A percentile compares a stretch with the other conserved stretches of the same genome.
These are phyloP conservation scores for Casuarius casuarius DNA, from an alignment of 2,113 vertebrate species.

Conservation along the genomic window DNA sequence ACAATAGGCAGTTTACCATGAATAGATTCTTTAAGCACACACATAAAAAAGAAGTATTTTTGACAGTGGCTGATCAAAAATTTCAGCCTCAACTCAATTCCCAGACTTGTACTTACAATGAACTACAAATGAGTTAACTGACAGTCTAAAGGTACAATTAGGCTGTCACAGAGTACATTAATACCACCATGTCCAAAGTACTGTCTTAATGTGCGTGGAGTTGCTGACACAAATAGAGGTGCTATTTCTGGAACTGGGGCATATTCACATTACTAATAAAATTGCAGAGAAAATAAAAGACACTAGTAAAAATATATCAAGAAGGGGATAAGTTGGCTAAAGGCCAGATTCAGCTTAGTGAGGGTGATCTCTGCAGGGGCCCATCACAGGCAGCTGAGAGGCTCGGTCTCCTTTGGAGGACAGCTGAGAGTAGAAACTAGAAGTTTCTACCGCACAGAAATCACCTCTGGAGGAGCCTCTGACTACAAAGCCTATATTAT, in stretches of 20 bases:
- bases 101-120: background rate
- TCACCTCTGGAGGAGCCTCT: background rate
- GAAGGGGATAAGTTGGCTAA: background rate
- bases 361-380: background rate
- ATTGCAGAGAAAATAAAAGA: background rate
- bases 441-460: background rate
- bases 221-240: background rate
- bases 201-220: rapidly evolving
- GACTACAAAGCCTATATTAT: background rate
- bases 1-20: background rate
- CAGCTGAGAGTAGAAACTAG: background rate
- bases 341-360: background rate
- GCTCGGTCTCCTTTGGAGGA: background rate
- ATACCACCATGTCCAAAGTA: background rate
- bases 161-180: background rate
- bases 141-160: background rate
- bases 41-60: background rate
- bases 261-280: background rate
- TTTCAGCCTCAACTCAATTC: background rate
- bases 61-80: background rate
- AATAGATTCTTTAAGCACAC: background rate
- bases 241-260: background rate
- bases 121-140: background rate
- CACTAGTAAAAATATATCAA: background rate
- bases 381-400: rapidly evolving